Evolutionary conservation across 2,113 vertebrate genomes (phyloP).

Genomic region (Pseudopodoces humilis): DNA sequence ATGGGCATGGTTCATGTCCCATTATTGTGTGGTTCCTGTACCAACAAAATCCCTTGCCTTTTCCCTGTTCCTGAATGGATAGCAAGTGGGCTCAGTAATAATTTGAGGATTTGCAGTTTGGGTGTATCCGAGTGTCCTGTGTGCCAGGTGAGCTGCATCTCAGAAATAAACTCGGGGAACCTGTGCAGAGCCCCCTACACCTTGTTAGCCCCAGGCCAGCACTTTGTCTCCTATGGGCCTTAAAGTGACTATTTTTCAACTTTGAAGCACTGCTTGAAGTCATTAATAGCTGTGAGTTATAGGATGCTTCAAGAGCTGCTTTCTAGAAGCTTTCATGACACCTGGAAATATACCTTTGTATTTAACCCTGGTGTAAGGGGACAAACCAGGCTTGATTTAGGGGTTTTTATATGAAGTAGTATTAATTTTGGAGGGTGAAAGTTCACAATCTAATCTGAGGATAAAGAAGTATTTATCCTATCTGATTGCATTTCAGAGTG

Average conservation of each 20-base stretch:
- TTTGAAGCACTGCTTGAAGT: background rate
- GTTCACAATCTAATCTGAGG: background rate
- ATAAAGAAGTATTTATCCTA: background rate
- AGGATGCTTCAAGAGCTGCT: background rate
- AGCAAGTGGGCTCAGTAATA: background rate
- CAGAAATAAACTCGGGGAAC: background rate
- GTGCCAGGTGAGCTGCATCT: background rate
- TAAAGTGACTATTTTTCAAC: background rate
- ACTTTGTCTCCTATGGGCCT: background rate
- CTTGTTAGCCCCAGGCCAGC: background rate
- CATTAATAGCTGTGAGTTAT: background rate
- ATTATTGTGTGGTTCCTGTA: background rate
- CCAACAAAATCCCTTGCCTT: background rate
- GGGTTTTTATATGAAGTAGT: background rate
- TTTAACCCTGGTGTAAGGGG: background rate
- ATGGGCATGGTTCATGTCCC: accelerated
- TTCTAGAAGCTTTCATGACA: background rate
- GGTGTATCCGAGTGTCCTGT: background rate
- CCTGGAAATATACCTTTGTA: background rate
- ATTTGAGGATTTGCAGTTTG: accelerated
- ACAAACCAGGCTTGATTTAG: background rate
- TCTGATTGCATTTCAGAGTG: background rate
- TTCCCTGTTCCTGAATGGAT: background rate
- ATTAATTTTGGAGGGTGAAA: background rate
- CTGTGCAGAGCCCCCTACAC: background rate